Conservation (phyloP, 2,113 vertebrate genomes). For the Hipposideros armiger region DNA sequence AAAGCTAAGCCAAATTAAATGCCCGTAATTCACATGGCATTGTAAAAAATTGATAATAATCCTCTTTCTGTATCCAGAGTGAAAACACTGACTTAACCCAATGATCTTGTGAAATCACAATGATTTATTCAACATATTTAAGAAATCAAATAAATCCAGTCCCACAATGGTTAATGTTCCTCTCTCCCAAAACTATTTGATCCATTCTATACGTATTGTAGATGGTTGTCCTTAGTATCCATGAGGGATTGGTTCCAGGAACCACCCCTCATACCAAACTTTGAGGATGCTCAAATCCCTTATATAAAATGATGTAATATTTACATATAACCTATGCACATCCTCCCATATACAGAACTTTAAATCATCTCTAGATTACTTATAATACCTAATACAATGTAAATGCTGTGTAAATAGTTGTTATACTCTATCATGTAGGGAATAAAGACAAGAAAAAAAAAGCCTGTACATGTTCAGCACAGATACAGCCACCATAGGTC, state of each 20-base stretch:
- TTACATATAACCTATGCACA: neutral
- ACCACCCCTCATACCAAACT: neutral
- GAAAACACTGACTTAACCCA: neutral
- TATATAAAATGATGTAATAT: neutral
- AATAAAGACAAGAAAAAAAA: neutral
- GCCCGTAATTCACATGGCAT: neutral
- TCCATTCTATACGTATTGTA: accelerated
- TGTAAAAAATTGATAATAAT: neutral
- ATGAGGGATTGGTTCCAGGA: neutral
- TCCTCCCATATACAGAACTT: neutral
- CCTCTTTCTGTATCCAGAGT: neutral
- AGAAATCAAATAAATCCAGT: neutral
- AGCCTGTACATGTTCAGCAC: neutral
- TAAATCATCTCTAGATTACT: neutral
- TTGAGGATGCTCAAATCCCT: neutral
- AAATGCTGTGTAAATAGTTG: neutral
- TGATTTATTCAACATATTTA: neutral
- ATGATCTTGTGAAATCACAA: neutral
- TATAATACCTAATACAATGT: neutral
- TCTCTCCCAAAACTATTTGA: neutral
- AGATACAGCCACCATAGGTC: neutral
- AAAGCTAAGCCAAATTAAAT: slow-evolving; percentile 33
- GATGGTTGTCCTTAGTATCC: too few relatives aligned
- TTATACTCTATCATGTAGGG: neutral
- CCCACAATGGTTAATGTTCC: neutral